These are phyloP conservation scores for Pseudorasbora parva DNA, from an alignment of 2,113 vertebrate genomes.

Conservation along the genomic window DNA sequence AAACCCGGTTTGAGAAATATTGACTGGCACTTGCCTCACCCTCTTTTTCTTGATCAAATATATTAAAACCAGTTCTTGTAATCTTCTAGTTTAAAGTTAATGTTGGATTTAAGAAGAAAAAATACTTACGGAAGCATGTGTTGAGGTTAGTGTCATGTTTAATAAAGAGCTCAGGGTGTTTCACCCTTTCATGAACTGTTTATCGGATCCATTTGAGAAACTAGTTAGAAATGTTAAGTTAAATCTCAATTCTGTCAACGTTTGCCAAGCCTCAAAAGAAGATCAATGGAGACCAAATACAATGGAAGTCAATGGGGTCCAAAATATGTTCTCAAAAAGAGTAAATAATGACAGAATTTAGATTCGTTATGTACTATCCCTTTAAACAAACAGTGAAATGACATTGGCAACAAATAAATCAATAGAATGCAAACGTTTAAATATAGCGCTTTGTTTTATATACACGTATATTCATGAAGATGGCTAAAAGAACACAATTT, in stretches of 20 bases:
- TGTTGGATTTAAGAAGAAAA: background rate
- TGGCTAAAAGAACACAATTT: conserved; percentile 70
- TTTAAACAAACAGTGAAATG: too few relatives aligned
- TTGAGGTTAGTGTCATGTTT: conserved; percentile 17
- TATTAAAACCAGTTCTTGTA: background rate
- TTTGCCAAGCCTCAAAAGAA: too few relatives aligned
- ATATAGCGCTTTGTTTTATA: conserved; percentile 76
- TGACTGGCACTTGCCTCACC: too few relatives aligned
- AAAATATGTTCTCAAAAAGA: too few relatives aligned
- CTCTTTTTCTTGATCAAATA: too few relatives aligned
- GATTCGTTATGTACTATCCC: too few relatives aligned
- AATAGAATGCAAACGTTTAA: conserved; percentile 62
- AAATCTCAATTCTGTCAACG: too few relatives aligned
- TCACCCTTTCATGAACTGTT: background rate
- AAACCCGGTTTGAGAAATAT: too few relatives aligned
- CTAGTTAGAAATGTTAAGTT: too few relatives aligned
- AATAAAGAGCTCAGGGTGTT: background rate
- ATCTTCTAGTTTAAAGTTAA: background rate
- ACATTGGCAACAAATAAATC: conserved; percentile 33
- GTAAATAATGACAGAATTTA: too few relatives aligned
- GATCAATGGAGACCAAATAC: too few relatives aligned
- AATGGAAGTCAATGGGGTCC: too few relatives aligned
- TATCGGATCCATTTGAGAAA: background rate
- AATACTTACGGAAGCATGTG: conserved; percentile 9
- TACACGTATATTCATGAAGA: conserved; percentile 78